Evolutionary conservation across 1,140 invertebrate species (phyloP).

Genomic region (Meloidogyne floridensis): DNA sequence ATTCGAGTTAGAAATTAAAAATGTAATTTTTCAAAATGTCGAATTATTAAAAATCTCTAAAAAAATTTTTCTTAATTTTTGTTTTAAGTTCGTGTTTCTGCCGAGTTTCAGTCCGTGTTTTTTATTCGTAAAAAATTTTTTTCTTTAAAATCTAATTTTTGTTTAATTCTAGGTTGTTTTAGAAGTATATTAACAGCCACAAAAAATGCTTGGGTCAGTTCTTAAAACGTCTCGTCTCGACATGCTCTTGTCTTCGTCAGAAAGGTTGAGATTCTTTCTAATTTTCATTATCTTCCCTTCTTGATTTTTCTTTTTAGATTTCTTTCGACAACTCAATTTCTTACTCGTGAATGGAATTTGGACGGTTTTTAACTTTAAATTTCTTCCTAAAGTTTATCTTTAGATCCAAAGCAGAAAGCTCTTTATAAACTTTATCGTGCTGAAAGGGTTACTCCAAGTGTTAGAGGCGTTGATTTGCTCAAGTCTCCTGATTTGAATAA

Average conservation of each 20-base stretch:
- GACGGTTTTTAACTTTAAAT: background rate
- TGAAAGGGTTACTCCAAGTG: constrained; percentile 58
- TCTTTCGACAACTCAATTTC: background rate
- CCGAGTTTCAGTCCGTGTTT: too few relatives aligned
- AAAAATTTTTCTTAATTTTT: background rate
- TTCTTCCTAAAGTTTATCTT: background rate
- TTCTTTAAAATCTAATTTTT: background rate
- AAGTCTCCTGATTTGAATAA: constrained; percentile 61
- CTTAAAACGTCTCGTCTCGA: background rate
- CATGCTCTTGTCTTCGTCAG: background rate
- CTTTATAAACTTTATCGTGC: constrained; percentile 50
- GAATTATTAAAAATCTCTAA: background rate
- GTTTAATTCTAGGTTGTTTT: background rate
- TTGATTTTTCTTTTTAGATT: background rate
- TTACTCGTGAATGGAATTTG: background rate
- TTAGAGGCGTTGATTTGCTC: constrained; percentile 63
- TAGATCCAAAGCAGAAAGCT: constrained; percentile 42
- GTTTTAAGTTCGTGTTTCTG: too few relatives aligned
- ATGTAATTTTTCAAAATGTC: background rate
- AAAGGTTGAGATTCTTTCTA: background rate
- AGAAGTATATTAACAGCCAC: background rate
- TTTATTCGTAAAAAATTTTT: background rate
- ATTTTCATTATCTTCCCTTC: background rate
- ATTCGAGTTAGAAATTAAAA: background rate
- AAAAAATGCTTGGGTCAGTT: background rate